Percentiles rank a stretch among this genome's conserved stretches.
These are phyloP conservation scores for Pleuronectes platessa DNA, from an alignment of 2,113 vertebrate genomes.

Conservation along the genomic window DNA sequence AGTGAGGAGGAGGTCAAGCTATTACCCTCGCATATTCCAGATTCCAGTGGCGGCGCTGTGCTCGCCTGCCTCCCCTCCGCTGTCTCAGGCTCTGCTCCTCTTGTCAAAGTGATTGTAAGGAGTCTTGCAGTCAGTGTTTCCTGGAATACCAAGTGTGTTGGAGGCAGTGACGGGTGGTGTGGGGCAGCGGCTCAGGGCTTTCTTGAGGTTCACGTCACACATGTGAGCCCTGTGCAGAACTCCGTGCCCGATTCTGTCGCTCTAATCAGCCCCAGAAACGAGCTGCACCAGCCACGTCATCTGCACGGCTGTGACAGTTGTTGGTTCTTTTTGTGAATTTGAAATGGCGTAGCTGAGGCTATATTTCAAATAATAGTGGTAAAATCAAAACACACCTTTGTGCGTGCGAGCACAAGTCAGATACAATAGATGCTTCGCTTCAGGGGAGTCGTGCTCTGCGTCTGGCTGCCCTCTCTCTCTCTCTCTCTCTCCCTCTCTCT, in stretches of 20 bases:
- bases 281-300: conserved; percentile 19
- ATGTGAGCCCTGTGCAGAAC: conserved; percentile 30
- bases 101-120: conserved; percentile 60
- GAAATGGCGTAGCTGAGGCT: conserved; percentile 16
- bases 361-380: conserved; percentile 21
- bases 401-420: conserved; percentile 47
- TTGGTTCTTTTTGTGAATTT: conserved; percentile 16
- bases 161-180: conserved; percentile 41
- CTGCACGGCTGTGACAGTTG: neutral
- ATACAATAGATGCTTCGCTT: conserved; percentile 54
- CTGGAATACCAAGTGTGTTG: conserved; percentile 62
- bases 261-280: conserved; percentile 57
- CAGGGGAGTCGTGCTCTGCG: conserved; percentile 50
- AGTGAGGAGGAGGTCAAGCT: conserved; percentile 51
- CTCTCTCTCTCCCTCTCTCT: neutral
- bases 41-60: conserved; percentile 41
- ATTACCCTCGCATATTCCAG: conserved; percentile 55
- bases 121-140: conserved; percentile 54
- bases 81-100: conserved; percentile 38
- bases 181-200: conserved; percentile 26
- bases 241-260: conserved; percentile 32
- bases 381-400: conserved; percentile 62
- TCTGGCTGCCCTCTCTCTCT: conserved; percentile 38
- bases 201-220: conserved; percentile 34
- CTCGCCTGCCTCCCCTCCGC: conserved; percentile 10